Evolutionary conservation across 2,797 vertebrate species (phyloP), one percentile per base, ranked within the genome.

Genomic region (Semaprochilodus insignis): DNA sequence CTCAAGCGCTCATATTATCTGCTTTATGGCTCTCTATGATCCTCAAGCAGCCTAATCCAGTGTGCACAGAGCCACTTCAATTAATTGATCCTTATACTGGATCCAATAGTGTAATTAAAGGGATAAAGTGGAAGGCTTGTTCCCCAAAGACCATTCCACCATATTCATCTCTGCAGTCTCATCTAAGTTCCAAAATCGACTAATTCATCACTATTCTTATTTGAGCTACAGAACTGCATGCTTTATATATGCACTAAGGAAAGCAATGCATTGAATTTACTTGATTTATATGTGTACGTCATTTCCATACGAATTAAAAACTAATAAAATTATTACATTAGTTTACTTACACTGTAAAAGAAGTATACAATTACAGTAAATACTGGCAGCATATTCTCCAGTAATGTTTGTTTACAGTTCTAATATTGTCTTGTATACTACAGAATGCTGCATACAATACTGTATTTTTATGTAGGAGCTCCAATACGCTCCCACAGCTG

Each of bases 51-150:
- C 74, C 82, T 85, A 87, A 88, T 83, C 79, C 85, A 84, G 16
- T 36, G 69, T 44, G 79, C 65, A 65, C 73, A 78, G 66, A 81
- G 87, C 86, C 85, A 85, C 85, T 88, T 87, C 76, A 89, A 85
- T 88, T 82, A 87, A 89, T 86, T 89, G 87, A 90, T 88, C 88
- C 83, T 85, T 84, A 87, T 84, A 82, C 83, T 66, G 85, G 80
- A 89, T 89, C 84, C 87, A 82, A 79, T 88, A 80, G 83, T 85
- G 82, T 88, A 88, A 90, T 90, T 87, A 88, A 86, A 81, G 85
- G 84, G 74, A 83, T 86, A 87, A 80, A 84, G 80, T 74, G 82
- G 73, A 81, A 77, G 69, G 72, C 72, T 69, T 54, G 17, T 63
- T 85, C 86, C 85, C 85, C 27, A 57, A 79, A 85, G 83, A 88